Evolutionary conservation across 2,113 vertebrate species (phyloP), one percentile per base, ranked within the genome.

Genomic region (Sander lucioperca): DNA sequence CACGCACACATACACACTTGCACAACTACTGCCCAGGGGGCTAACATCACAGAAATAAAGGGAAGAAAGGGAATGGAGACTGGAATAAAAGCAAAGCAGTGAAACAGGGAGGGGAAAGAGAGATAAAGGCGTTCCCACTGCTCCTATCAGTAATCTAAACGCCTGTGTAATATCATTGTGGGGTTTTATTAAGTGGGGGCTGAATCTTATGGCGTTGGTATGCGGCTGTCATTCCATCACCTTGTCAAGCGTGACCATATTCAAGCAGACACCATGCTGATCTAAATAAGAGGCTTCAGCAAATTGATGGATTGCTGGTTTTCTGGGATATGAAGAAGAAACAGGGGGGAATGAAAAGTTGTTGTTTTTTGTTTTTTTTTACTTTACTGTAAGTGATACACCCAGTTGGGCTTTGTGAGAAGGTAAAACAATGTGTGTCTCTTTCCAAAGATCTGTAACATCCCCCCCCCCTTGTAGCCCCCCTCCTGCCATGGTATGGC

Each of bases 161-260:
- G 89, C 74, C 89, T 91, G 90, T 88, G 86, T 93, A 93, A 93
- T 94, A 92, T 92, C 89, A 90, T 86, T 88, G 92, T 74, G 80
- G 83, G 87, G 77, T 80, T 85, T 92, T 91, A 93, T 93, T 86
- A 91, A 91, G 89, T 75, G 72, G 79, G 79, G 88, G 81, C 81
- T 70, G 83, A 39, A 76, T 90, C 88, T 89, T 90, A 89, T 88
- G 84, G 70, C 79, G 74, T 85, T 79, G 83, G 91, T 88, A 93
- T 93, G 88, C 72, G 73, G 64, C 88, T 93, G 89, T 92, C 91
- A 94, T 92, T 94, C 92, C 89, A 92, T 91, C 91, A 91, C 86
- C 86, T 90, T 89, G 91, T 94, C 93, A 93, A 86, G 88, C 85
- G 75, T 45, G 71, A 89, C 91, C 89, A 86, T 88, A 94, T 89